Conservation (phyloP, 2,797 vertebrate species). For the Loriculus beryllinus region DNA sequence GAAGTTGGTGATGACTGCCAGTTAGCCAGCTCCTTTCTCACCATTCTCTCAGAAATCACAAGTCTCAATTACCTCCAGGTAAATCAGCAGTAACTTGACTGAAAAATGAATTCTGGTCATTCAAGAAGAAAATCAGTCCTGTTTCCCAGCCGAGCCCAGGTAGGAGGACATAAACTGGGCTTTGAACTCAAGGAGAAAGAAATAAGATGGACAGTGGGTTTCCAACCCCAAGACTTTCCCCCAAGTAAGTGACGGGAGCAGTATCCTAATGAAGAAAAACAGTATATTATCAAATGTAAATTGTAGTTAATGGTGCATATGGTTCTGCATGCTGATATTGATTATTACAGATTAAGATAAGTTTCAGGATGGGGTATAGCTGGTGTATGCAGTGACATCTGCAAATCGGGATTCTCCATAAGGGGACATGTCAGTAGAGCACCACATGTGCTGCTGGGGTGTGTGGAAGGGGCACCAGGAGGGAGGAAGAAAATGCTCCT, state of each 20-base stretch:
- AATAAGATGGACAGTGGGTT: not conserved
- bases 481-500: not conserved
- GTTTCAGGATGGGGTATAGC: not conserved
- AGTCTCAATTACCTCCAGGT: not conserved
- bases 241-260: not conserved
- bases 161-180: not conserved
- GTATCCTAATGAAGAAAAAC: slow-evolving; percentile 24
- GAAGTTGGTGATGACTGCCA: not conserved
- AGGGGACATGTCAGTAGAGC: accelerated
- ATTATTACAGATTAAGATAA: slow-evolving; percentile 15
- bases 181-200: not conserved
- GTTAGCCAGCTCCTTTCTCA: not conserved
- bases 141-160: not conserved
- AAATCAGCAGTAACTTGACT: not conserved
- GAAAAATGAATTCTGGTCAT: not conserved
- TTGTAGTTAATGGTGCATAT: slow-evolving; percentile 26
- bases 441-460: accelerated
- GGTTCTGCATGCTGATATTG: slow-evolving; percentile 16
- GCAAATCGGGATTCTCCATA: not conserved
- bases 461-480: not conserved
- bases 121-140: not conserved
- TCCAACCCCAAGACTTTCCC: not conserved
- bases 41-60: not conserved
- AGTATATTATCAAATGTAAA: slow-evolving; percentile 35
- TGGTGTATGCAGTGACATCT: not conserved